These are phyloP conservation scores for Drosophila mercatorum DNA, from an alignment of 2,888 invertebrate genomes.

Conservation along the genomic window DNA sequence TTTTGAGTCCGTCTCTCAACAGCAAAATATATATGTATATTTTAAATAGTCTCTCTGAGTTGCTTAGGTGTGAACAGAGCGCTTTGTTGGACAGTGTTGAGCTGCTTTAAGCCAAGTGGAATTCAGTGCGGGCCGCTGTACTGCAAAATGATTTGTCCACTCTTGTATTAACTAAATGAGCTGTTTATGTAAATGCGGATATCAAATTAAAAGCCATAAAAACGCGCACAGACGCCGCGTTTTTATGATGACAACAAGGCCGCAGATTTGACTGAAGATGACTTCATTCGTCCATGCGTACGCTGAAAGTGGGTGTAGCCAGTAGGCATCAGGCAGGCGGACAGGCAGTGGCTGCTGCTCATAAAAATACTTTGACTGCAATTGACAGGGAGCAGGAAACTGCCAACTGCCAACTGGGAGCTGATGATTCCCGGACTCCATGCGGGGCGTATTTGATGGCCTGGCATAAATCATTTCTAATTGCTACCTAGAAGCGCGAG, in stretches of 20 bases:
- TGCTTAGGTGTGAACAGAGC: background rate
- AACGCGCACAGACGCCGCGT: slow-evolving; percentile 31
- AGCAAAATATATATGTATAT: background rate
- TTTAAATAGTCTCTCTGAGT: background rate
- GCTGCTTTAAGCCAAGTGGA: background rate
- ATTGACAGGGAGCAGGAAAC: slow-evolving; percentile 41
- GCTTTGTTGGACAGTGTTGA: slow-evolving; percentile 26
- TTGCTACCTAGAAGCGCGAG: slow-evolving; percentile 43
- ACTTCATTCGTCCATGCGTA: slow-evolving; percentile 58
- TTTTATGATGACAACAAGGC: slow-evolving; percentile 61
- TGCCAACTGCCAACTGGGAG: background rate
- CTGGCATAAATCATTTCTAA: slow-evolving; percentile 72
- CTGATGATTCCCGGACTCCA: background rate
- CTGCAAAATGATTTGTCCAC: slow-evolving; percentile 65
- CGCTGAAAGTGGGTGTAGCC: background rate
- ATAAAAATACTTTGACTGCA: slow-evolving; percentile 64
- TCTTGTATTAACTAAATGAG: slow-evolving; percentile 70
- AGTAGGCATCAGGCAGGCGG: background rate
- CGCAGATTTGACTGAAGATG: slow-evolving; percentile 60
- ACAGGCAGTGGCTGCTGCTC: slow-evolving; percentile 22
- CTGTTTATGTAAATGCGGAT: slow-evolving; percentile 75
- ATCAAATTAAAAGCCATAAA: slow-evolving; percentile 77
- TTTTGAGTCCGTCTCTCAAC: background rate
- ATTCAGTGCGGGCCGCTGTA: background rate
- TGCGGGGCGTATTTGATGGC: slow-evolving; percentile 52